Conservation (phyloP, 1,140 invertebrate genomes). For the Drosophila sturtevanti region DNA sequence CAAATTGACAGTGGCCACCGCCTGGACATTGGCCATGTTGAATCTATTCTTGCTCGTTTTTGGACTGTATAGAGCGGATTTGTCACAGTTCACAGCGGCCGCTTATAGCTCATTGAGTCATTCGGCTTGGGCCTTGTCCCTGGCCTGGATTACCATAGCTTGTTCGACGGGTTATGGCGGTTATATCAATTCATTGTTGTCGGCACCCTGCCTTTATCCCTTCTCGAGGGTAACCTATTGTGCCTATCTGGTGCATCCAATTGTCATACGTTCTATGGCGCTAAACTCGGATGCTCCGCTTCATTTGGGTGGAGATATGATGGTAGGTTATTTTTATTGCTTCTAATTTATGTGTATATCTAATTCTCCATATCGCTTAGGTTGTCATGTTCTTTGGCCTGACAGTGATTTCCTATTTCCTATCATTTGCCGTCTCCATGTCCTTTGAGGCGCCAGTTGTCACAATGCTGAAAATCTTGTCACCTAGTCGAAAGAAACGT, state of each 20-base stretch:
- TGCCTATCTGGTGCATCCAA: constrained; percentile 91
- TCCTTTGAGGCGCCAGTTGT: constrained; percentile 92
- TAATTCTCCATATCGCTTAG: constrained; percentile 78
- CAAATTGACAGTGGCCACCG: constrained; percentile 87
- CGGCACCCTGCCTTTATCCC: constrained; percentile 90
- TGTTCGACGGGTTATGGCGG: constrained; percentile 94
- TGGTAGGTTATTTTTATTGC: constrained; percentile 84
- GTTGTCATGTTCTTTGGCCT: constrained; percentile 90
- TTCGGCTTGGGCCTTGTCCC: constrained; percentile 90
- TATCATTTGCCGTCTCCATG: constrained; percentile 91
- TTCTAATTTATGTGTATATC: not conserved
- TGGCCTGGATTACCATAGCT: constrained; percentile 94
- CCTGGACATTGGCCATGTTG: constrained; percentile 87
- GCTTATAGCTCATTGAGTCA: constrained; percentile 93
- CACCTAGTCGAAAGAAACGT: constrained; percentile 86
- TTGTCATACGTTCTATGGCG: constrained; percentile 89
- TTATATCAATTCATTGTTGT: constrained; percentile 88
- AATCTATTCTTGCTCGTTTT: constrained; percentile 89
- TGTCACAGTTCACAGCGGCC: constrained; percentile 88
- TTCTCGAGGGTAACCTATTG: constrained; percentile 93
- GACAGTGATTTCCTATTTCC: constrained; percentile 88
- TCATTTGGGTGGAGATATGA: constrained; percentile 89
- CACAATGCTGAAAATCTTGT: constrained; percentile 91
- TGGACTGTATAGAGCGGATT: constrained; percentile 88
- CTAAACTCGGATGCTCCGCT: constrained; percentile 91